Evolutionary conservation across 2,113 vertebrate genomes (phyloP).

Genomic region (Pao palembangensis): DNA sequence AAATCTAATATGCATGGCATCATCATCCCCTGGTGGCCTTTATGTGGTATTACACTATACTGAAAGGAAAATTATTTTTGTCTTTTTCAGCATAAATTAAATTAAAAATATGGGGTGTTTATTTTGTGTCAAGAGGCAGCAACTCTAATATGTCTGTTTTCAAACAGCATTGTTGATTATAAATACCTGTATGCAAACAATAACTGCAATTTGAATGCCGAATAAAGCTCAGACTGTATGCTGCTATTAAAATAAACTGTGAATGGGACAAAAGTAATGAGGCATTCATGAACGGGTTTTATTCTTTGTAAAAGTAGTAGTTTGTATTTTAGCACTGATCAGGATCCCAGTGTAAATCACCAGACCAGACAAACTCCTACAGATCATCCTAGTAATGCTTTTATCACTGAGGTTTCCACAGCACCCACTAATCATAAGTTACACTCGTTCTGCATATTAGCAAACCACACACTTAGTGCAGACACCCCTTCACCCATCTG

Average conservation of each 20-base stretch:
- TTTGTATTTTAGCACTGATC: constrained; percentile 30
- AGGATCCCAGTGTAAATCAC: constrained; percentile 34
- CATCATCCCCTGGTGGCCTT: neutral
- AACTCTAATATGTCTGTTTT: neutral
- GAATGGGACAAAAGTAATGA: constrained; percentile 13
- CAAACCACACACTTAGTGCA: constrained; percentile 25
- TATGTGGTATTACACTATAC: neutral
- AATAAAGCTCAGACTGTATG: too few relatives aligned
- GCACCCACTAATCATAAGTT: constrained; percentile 44
- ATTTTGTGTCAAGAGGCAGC: too few relatives aligned
- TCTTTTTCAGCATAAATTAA: too few relatives aligned
- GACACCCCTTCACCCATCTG: constrained; percentile 12
- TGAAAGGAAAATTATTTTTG: neutral
- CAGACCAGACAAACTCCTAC: constrained; percentile 38
- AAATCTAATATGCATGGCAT: neutral
- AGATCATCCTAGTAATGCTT: constrained; percentile 22
- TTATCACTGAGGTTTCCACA: constrained; percentile 33
- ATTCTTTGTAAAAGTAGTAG: constrained; percentile 40
- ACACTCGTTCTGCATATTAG: constrained; percentile 40
- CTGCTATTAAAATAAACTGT: neutral
- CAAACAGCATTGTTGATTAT: neutral
- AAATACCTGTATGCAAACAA: too few relatives aligned
- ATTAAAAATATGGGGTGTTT: too few relatives aligned
- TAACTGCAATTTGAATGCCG: too few relatives aligned
- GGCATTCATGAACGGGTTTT: constrained; percentile 21